Base-by-base conservation (phyloP, 2,113 vertebrate species). In the Leuciscus idus region DNA sequence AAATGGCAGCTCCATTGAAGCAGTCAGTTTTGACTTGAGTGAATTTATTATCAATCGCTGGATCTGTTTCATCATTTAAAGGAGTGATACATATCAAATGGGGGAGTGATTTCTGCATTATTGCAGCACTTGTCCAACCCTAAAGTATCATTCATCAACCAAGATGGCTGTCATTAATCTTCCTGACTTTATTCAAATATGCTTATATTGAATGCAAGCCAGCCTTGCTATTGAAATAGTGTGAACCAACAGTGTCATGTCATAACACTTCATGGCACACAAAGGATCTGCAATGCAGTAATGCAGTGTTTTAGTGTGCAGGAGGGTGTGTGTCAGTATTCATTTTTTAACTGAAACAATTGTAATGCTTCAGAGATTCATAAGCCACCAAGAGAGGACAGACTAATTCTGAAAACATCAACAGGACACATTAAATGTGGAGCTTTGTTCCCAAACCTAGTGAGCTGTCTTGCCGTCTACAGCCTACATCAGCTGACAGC, bases 261-360 rank as follows among this genome's bases (percentile, higher is more conserved):
- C 33, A n/a, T 79, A n/a, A 59, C 4, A 30, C 75, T 78, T 57
- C 9, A 57, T 59, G 68, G n/a, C 21, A 72, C 12, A 4, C 33
- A 72, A 72, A 72, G 30, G 11, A 61, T 43, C 77, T 43, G 55
- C 77, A 61, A 61, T 80, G 77, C 77, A 80, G 55, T 62, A 26
- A 39, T 43, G 30, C 33, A 0, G 12, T 57, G 50, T 39, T 12
- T 39, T 3, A 80, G 12, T 80, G 33, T 43, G 12, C 23, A 39
- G 57, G 55, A 17, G 21, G 57, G 21, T 59, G 52, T 55, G 15
- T 23, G 75, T 11, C 48, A 21, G 66, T 36, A 21, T 70, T 68
- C 6, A 19, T 28, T 26, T 75, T 75, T 50, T 26, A 76, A 52
- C 28, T 55, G 28, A 50, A 30, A 26, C 12, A 52, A 26, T n/a